phyloP scores from a whole-genome alignment of 2,888 invertebrate species.

The Drymonia ruficornis region DNA sequence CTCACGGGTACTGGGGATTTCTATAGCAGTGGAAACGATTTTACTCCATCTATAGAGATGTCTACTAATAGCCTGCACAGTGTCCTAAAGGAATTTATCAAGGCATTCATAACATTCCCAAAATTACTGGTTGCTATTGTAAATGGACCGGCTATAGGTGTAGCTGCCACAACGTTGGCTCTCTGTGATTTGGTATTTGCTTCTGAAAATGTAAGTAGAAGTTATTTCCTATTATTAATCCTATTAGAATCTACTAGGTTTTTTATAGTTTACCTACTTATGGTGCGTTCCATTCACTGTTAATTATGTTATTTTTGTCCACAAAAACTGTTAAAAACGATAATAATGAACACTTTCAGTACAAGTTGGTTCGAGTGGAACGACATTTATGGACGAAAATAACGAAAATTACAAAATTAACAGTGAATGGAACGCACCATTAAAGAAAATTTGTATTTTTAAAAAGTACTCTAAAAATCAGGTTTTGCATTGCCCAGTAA shows the following conservation, averaged over 20 bases:
- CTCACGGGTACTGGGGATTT: slow-evolving; percentile 92
- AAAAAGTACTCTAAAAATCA: no score
- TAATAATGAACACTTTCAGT: no score
- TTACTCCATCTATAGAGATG: slow-evolving; percentile 47
- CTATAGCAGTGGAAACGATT: slow-evolving; percentile 94
- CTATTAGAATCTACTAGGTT: background rate
- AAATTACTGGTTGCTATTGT: slow-evolving; percentile 95
- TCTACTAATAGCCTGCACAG: slow-evolving; percentile 44
- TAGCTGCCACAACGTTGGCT: slow-evolving; percentile 93
- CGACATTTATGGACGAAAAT: no score
- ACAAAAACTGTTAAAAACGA: no score
- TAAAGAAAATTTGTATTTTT: no score
- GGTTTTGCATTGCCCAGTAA: no score
- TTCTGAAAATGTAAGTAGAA: slow-evolving; percentile 88
- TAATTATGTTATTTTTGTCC: no score
- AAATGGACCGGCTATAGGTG: slow-evolving; percentile 97
- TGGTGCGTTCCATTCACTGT: no score
- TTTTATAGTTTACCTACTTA: slow-evolving; percentile 7
- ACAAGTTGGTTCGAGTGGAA: no score
- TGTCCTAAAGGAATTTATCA: slow-evolving; percentile 86
- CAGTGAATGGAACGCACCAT: no score
- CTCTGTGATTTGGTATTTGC: slow-evolving; percentile 96
- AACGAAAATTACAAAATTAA: no score
- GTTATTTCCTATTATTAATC: slow-evolving; percentile 1
- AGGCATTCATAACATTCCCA: slow-evolving; percentile 92